Percentiles rank a stretch among this genome's conserved stretches.
Conservation (phyloP, 2,888 invertebrate genomes). For the Gortyna flavago region DNA sequence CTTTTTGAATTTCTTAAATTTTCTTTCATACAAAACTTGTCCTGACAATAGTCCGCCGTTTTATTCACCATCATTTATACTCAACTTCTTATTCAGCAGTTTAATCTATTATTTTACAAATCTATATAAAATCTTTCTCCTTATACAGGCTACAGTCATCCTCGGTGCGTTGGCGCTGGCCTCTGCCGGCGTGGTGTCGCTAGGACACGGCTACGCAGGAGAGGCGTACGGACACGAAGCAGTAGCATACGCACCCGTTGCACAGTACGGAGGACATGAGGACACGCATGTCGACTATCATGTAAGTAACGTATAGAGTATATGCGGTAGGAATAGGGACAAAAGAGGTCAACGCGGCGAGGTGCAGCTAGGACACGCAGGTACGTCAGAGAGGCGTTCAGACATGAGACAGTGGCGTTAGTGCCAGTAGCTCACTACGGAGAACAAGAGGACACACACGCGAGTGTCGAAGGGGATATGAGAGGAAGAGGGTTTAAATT, state of each 20-base stretch:
- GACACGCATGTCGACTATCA: slow-evolving; percentile 88
- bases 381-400: not conserved
- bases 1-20: no score
- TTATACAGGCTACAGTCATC: slow-evolving; percentile 81
- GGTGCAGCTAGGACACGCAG: not conserved
- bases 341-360: not conserved
- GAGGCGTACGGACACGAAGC: slow-evolving; percentile 84
- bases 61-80: not conserved
- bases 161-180: slow-evolving; percentile 85
- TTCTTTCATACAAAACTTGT: no score
- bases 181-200: slow-evolving; percentile 82
- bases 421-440: no score
- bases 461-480: not conserved
- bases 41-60: no score
- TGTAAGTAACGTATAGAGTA: slow-evolving; percentile 72
- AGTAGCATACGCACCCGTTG: slow-evolving; percentile 82
- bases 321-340: not conserved
- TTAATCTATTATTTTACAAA: not conserved
- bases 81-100: not conserved
- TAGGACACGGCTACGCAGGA: slow-evolving; percentile 81
- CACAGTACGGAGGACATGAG: slow-evolving; percentile 82
- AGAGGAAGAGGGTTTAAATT: not conserved
- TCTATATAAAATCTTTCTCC: slow-evolving; percentile 12
- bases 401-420: not conserved
- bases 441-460: not conserved